Evolutionary conservation across 2,113 vertebrate genomes (phyloP), one percentile per base, ranked within the genome.

Genomic region (Myiopsitta monachus): DNA sequence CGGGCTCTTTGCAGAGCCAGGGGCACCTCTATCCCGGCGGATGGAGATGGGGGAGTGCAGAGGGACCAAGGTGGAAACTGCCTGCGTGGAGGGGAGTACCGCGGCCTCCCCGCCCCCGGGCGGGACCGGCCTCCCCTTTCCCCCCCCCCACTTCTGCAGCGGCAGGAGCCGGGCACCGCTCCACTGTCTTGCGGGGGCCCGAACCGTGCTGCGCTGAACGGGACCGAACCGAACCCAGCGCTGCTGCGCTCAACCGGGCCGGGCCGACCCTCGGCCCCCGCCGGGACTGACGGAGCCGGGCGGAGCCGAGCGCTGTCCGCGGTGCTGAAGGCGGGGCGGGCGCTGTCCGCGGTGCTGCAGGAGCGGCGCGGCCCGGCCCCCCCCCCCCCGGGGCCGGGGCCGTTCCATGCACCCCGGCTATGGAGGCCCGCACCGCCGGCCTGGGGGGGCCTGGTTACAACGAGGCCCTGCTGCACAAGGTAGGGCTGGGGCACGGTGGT

Each of bases 391-490:
- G 52, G 10, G 19, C 23, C 8, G 47, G 70, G 51, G 51, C 38
- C 64, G 31, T 38, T 79, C 66, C 47, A 8, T 14, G 80, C 79
- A 23, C 54, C 91, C 77, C 83, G 39, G 94, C 54, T 31, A 92
- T 95, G 95, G 95, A 77, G 49, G 49, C 83, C 47, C 92, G 92
- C 69, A 70, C 87, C 41, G 93, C 97, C 80, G 96, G 97, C 39
- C 54, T 44, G 61, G 95, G 68, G 23, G 94, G 90, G 5, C 54
- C 74, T 7, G 81, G 89, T 14, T 98, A 98, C 80, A 95, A 98
- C 51, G 98, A 98, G 84, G 96, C 98, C 2, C 87, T 98, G 54
- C 95, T 98, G 78, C 98, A 98, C 92, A 98, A 98, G 98, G 98
- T 98, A 97, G 72, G 93, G 59, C 12, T 16, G 57, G 28, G 33